Percentiles rank a stretch among this genome's conserved stretches.
These are phyloP conservation scores for Epinotia ramella DNA, from an alignment of 2,888 invertebrate species.

Conservation along the genomic window DNA sequence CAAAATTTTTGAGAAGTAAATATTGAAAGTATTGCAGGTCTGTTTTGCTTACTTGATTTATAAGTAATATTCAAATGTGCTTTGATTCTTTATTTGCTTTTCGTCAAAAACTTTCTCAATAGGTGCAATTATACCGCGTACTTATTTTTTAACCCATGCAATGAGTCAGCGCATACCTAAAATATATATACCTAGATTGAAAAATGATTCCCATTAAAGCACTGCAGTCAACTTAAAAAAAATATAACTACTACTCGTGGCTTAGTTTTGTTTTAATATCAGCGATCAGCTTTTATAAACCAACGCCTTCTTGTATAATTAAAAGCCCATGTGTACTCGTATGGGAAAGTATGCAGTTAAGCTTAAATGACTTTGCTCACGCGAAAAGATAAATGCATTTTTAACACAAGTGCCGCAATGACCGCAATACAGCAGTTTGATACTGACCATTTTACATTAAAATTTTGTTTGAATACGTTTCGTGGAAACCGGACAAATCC, in stretches of 20 bases:
- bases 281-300: not conserved
- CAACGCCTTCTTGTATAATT: not conserved
- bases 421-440: not conserved
- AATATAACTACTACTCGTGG: not conserved
- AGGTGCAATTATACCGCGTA: not conserved
- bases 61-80: not conserved
- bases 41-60: not conserved
- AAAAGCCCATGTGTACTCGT: not conserved
- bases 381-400: constrained; percentile 27
- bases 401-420: constrained; percentile 14
- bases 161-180: too few species aligned
- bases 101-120: not conserved
- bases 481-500: too few species aligned
- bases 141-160: not conserved
- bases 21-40: not conserved
- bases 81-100: not conserved
- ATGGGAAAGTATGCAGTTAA: constrained; percentile 4
- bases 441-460: not conserved
- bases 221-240: not conserved
- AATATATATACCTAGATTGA: not conserved
- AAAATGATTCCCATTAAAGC: not conserved
- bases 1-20: not conserved
- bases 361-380: constrained; percentile 19
- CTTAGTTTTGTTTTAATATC: not conserved
- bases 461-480: not conserved